Base-by-base conservation (phyloP, 92 coral and sea anemone species). In the Bergia puertoricense region DNA sequence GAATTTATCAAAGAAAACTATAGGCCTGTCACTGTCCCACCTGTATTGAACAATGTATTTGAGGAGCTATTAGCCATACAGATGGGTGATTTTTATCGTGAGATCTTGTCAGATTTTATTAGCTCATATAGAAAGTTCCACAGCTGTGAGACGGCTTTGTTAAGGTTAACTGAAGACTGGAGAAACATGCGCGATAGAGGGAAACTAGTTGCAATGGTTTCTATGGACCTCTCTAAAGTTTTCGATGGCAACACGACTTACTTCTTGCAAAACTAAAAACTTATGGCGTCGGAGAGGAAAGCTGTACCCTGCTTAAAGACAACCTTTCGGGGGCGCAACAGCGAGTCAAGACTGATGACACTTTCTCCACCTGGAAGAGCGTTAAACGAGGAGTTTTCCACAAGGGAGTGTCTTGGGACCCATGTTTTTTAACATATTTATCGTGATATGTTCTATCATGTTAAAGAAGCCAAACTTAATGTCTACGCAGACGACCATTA, bases 191-290 rank as follows among this genome's bases (percentile, higher is more conserved):
- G 37, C 2, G 91, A 89, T 41, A 13, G 46, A 5, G 81, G 74
- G 16, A 76, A 89, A 73, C 71, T 89, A 44, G 91, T 72, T 39
- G 82, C 82, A 68, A 73, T 89, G 81, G 76, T 81, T 38, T 46
- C 74, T 2, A 89, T 89, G 82, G 91, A 89, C 51, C 45, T 89
- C 39, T 81, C 90, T 9, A 88, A 88, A 59, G 90, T 85, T 15
- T 88, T 66, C 13, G 86, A 83, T 42, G 62, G 62, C 59, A 54
- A 14, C 80, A 85, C n/a, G 74, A 18, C 5, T 57, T 80, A 14
- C 79, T 88, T 13, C 40, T 80, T 4, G 76, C 67, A 6, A 86
- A 86, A 54, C 44, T 77, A 22, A 43, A 36, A 37, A 72, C 85
- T 46, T 77, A 86, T 67, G 90, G 86, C 22, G 3, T 88, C 13